A percentile compares a stretch with the other conserved stretches of the same genome.
phyloP scores from a whole-genome alignment of 53 echinoderm and acorn worm species.

The Mesocentrotus franciscanus region DNA sequence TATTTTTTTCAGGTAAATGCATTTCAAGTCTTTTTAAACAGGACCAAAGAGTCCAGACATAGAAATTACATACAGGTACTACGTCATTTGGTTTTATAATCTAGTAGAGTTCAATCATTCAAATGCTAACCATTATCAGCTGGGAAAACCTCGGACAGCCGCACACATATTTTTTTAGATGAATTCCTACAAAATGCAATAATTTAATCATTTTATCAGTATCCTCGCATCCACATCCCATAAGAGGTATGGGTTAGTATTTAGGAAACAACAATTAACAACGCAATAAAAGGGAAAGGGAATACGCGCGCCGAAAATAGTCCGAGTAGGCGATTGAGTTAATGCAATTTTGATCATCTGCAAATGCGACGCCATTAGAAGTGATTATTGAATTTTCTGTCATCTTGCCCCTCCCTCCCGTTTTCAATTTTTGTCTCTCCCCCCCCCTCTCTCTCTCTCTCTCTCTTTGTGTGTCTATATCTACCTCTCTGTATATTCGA shows the following conservation, averaged over 20 bases:
- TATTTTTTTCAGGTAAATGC: no score
- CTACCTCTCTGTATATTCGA: neutral
- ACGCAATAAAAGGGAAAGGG: neutral
- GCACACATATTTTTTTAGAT: neutral
- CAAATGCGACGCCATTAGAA: neutral
- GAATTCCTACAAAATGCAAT: neutral
- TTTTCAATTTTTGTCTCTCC: neutral
- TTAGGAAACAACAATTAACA: neutral
- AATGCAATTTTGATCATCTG: slow-evolving; percentile 14
- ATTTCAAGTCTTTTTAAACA: neutral
- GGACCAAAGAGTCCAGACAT: neutral
- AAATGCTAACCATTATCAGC: neutral
- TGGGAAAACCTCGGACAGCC: neutral
- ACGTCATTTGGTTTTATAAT: neutral
- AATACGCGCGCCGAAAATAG: neutral
- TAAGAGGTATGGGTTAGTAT: neutral
- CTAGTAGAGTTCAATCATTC: neutral
- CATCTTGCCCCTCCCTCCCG: neutral
- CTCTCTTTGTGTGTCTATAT: neutral
- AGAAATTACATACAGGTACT: no score
- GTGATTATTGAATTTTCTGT: slow-evolving; percentile 32
- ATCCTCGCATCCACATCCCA: neutral
- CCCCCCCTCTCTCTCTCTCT: neutral
- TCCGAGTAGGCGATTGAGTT: neutral
- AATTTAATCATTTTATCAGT: neutral